Conservation (phyloP, 2,113 vertebrate species). For the Ptilonorhynchus violaceus region DNA sequence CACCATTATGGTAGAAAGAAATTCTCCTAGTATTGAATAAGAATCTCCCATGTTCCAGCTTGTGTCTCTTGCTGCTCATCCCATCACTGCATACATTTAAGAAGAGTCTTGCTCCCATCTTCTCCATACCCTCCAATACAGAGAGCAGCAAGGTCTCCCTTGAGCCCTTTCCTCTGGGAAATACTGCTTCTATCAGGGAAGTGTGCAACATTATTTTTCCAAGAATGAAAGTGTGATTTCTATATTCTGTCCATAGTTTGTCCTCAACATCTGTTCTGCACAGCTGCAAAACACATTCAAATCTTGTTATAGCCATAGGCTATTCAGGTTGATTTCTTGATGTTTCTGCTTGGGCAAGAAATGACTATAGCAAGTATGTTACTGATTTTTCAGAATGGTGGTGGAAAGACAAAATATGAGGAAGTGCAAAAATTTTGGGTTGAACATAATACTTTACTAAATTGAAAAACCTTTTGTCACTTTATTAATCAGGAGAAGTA, state of each 20-base stretch:
- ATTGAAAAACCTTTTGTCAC: background rate
- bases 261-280: background rate
- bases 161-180: background rate
- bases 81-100: background rate
- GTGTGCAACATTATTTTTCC: background rate
- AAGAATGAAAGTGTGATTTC: background rate
- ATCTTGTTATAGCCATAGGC: background rate
- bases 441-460: background rate
- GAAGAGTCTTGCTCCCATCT: background rate
- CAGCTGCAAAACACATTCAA: background rate
- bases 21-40: background rate
- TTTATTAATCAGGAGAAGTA: background rate
- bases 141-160: background rate
- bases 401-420: background rate
- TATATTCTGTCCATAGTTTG: background rate
- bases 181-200: background rate
- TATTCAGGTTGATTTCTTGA: background rate
- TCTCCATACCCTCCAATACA: background rate
- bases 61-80: background rate
- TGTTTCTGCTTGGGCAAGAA: background rate
- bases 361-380: background rate
- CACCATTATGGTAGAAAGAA: background rate
- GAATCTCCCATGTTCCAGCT: background rate
- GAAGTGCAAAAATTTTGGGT: background rate
- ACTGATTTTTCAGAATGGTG: background rate